Evolutionary conservation across 92 coral and sea anemone species (phyloP), one percentile per base, ranked within the genome.

Genomic region (Zoanthus gigantus): DNA sequence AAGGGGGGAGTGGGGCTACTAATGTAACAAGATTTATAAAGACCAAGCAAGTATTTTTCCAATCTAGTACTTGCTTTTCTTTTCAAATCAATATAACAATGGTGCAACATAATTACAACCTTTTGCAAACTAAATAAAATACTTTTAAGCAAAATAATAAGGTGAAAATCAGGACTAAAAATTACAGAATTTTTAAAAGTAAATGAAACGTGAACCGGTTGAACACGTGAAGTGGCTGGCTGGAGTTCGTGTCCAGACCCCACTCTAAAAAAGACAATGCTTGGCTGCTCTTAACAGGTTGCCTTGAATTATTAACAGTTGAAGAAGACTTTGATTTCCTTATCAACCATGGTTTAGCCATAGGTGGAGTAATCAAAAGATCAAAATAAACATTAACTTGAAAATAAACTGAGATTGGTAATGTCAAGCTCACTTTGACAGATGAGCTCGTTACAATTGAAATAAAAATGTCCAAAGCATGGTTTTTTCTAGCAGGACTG

Each of bases 281-380:
- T 73, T 73, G 29, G 2, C 56, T 23, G 23, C 73, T 16, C 57
- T 42, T 15, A 7, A 46, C 85, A 66, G 85, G 85, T 81, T 6
- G 61, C 18, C 11, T 16, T 81, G 75, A 81, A 81, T 37, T 81
- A 81, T 81, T 65, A 28, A 81, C 53, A 14, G 67, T 32, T 29
- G 42, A 52, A 47, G 6, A 53, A 66, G 75, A 11, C 75, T 65
- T 47, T 13, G 63, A 45, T 50, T 23, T 11, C 61, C 50, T 67
- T 65, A 67, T 81, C 75, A 47, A 42, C 56, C 71, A 63, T 54
- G 32, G n/a, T 14, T 30, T 52, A 6, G 30, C 45, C 9, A 18
- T 17, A 31, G 37, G 71, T 34, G 42, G 42, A 37, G 4, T 37
- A 37, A 37, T 15, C 85, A 68, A 81, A 81, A 66, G 75, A 81